Conservation (phyloP, 2,888 invertebrate genomes). For the Trilocha varians region DNA sequence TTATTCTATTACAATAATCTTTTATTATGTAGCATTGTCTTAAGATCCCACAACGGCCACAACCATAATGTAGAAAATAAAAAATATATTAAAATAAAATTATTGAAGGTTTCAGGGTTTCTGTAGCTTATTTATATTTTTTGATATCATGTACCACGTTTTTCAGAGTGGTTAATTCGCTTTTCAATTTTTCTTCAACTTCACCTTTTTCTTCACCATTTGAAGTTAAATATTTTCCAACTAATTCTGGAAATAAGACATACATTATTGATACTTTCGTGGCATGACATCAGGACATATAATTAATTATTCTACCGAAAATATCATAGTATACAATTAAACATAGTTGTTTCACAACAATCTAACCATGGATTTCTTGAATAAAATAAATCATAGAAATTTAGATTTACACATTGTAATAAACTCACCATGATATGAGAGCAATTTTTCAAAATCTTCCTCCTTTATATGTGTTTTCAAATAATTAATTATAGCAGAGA, state of each 20-base stretch:
- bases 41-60: no score
- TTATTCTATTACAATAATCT: no score
- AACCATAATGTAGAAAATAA: no score
- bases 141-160: constrained; percentile 53
- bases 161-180: constrained; percentile 46
- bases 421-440: constrained; percentile 83
- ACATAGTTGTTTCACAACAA: no score
- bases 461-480: constrained; percentile 79
- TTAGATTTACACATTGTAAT: no score
- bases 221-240: constrained; percentile 51
- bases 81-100: no score
- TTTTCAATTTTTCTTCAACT: constrained; percentile 40
- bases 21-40: no score
- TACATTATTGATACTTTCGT: neutral
- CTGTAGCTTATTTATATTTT: constrained; percentile 44
- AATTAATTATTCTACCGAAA: no score
- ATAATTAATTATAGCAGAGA: constrained; percentile 83
- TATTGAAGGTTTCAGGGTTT: no score
- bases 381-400: neutral
- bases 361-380: no score
- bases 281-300: no score
- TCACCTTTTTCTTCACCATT: constrained; percentile 42
- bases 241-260: constrained; percentile 41
- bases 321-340: no score
- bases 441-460: constrained; percentile 77